Conservation (phyloP, 1,140 invertebrate genomes). For the Ceratosolen solmsi region DNA sequence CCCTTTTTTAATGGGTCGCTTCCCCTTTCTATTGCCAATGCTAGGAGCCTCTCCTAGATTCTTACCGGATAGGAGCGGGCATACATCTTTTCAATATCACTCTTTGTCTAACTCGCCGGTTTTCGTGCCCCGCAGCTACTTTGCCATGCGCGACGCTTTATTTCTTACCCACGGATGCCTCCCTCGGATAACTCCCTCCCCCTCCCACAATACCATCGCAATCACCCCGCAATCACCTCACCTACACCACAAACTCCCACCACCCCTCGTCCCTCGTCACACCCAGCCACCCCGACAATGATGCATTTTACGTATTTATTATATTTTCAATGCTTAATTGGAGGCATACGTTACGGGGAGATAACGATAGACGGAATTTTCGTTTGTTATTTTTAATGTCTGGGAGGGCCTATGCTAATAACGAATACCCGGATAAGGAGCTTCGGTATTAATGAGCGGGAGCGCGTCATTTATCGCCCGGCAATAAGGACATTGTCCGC, state of each 20-base stretch:
- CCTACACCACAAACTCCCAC: too few relatives aligned
- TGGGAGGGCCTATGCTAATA: not conserved
- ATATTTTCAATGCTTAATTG: not conserved
- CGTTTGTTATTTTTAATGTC: not conserved
- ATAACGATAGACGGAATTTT: not conserved
- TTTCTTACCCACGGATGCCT: too few relatives aligned
- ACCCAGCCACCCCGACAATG: not conserved
- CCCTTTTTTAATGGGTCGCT: not conserved
- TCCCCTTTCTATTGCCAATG: not conserved
- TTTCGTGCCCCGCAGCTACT: not conserved
- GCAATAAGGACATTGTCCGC: not conserved
- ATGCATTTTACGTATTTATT: not conserved
- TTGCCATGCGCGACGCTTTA: not conserved
- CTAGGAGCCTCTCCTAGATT: not conserved
- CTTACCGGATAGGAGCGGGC: not conserved
- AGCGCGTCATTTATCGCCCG: not conserved
- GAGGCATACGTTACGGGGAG: not conserved
- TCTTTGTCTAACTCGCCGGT: not conserved
- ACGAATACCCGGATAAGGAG: not conserved
- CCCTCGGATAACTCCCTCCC: too few relatives aligned
- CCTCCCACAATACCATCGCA: too few relatives aligned
- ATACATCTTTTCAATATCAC: constrained; percentile 17
- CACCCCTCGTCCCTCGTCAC: too few relatives aligned
- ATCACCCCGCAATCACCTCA: too few relatives aligned
- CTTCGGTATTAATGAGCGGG: not conserved